Percentiles rank a stretch among this genome's conserved stretches.
Evolutionary conservation across 2,797 vertebrate species (phyloP).

Genomic region (Notolepis coatsorum): DNA sequence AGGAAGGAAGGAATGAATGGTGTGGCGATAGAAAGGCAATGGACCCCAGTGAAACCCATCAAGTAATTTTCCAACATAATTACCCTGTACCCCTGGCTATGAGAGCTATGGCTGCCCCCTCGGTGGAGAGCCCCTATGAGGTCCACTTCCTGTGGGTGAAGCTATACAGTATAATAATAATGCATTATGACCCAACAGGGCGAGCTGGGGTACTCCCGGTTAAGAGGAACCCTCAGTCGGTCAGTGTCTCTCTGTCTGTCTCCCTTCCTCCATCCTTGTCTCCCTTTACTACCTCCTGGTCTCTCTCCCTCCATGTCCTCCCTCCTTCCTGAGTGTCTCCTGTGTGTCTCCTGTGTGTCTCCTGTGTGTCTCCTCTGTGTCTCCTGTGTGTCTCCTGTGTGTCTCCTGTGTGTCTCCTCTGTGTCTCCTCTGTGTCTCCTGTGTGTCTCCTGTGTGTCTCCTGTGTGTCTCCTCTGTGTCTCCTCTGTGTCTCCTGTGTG

Average conservation of each 20-base stretch:
- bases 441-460: constrained; percentile 21
- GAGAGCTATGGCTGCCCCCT: constrained; percentile 18
- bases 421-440: not conserved
- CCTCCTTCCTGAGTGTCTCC: too few relatives aligned
- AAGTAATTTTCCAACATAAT: constrained; percentile 48
- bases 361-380: not conserved
- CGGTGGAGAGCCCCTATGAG: constrained; percentile 8
- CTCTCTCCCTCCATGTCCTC: too few relatives aligned
- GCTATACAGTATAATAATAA: too few relatives aligned
- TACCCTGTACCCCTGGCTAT: constrained; percentile 20
- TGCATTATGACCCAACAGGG: constrained; percentile 13
- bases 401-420: not conserved
- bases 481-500: not conserved
- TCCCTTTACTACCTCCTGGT: not conserved
- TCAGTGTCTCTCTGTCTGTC: constrained; percentile 6
- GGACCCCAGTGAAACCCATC: constrained; percentile 30
- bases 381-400: constrained; percentile 35
- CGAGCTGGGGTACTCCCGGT: constrained; percentile 9
- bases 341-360: not conserved
- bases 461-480: not conserved
- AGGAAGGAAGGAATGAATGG: not conserved
- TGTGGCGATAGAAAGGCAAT: constrained; percentile 8
- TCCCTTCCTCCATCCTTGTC: not conserved
- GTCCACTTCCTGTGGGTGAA: constrained; percentile 26
- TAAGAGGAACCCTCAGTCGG: constrained; percentile 22